Conservation (phyloP, 2,888 invertebrate genomes). For the Stegana nigrithorax region DNA sequence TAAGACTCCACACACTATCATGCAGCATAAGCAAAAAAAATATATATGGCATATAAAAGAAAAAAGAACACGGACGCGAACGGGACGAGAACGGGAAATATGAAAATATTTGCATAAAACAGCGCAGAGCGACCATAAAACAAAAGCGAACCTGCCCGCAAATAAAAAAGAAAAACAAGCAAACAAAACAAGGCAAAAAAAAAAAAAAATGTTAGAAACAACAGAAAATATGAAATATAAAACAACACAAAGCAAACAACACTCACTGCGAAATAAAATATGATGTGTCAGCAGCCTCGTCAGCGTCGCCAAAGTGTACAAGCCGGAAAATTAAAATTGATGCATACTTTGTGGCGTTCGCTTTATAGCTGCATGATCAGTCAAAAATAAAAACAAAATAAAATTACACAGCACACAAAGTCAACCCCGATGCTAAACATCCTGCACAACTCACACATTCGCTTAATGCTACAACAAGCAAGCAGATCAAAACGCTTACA, state of each 20-base stretch:
- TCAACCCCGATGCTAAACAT: too few relatives aligned
- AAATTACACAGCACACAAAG: not conserved
- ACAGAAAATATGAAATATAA: slow-evolving; percentile 3
- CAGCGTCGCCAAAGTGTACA: not conserved
- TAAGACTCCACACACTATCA: slow-evolving; percentile 6
- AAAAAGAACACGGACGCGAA: too few relatives aligned
- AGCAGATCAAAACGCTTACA: too few relatives aligned
- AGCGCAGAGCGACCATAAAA: not conserved
- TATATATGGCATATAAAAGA: not conserved
- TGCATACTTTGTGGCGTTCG: slow-evolving; percentile 1
- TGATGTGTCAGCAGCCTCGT: not conserved
- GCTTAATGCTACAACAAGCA: too few relatives aligned
- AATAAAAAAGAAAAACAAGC: not conserved
- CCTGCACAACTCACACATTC: too few relatives aligned
- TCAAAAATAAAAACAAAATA: too few relatives aligned
- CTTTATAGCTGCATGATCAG: too few relatives aligned
- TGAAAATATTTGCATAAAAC: not conserved
- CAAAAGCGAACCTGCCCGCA: not conserved
- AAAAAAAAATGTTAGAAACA: not conserved
- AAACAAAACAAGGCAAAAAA: not conserved
- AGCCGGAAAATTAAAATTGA: slow-evolving; percentile 12
- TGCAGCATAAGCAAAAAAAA: not conserved
- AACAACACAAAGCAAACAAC: too few relatives aligned
- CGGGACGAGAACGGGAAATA: not conserved
- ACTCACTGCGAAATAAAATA: slow-evolving; percentile 8